phyloP scores from a whole-genome alignment of 2,888 invertebrate species.

The Augochlorella aurata region DNA sequence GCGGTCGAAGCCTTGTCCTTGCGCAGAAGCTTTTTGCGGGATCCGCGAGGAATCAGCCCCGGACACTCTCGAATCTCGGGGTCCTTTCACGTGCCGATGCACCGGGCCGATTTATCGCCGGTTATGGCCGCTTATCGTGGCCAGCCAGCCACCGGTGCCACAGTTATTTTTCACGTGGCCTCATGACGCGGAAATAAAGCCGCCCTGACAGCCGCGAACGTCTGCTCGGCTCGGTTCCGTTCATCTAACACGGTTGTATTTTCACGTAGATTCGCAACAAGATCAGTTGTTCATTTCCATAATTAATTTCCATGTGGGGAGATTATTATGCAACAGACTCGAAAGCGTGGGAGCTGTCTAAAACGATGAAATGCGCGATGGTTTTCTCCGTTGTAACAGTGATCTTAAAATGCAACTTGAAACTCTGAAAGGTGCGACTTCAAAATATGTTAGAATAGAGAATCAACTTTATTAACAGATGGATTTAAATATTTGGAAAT shows the following conservation, averaged over 20 bases:
- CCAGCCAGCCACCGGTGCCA: slow-evolving; percentile 65
- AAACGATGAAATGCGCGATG: no score
- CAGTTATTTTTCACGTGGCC: slow-evolving; percentile 54
- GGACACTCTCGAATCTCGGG: slow-evolving; percentile 13
- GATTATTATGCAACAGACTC: no score
- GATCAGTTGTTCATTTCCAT: background rate
- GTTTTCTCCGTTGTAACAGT: no score
- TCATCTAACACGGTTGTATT: background rate
- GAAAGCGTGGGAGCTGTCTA: no score
- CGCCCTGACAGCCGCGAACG: background rate
- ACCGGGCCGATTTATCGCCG: slow-evolving; percentile 79
- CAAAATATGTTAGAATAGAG: no score
- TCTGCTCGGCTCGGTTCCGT: background rate
- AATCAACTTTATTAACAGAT: no score
- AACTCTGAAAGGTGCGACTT: no score
- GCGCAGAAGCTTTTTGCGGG: slow-evolving; percentile 71
- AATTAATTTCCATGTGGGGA: background rate
- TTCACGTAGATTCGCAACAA: background rate
- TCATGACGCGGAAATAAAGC: slow-evolving; percentile 74
- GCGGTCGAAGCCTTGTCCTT: slow-evolving; percentile 69
- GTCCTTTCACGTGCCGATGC: slow-evolving; percentile 77
- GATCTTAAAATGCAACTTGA: no score
- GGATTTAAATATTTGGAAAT: no score
- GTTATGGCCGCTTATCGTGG: slow-evolving; percentile 74
- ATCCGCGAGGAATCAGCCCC: background rate